A percentile compares a stretch with the other conserved stretches of the same genome.
These are phyloP conservation scores for Thymallus thymallus DNA, from an alignment of 2,113 vertebrate species.

Conservation along the genomic window DNA sequence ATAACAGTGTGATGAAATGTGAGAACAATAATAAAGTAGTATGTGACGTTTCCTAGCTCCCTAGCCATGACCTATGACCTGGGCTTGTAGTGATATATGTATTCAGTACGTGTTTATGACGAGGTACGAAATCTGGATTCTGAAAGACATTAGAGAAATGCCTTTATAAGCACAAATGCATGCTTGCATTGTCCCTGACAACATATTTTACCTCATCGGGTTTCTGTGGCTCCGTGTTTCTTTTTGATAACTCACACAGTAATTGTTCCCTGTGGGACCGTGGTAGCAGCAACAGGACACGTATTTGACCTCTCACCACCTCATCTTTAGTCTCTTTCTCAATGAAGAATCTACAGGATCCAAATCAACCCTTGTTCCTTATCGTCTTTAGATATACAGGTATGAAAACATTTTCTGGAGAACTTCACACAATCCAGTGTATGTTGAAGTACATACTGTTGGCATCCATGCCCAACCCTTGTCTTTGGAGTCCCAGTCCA, in stretches of 20 bases:
- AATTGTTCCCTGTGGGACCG: not conserved
- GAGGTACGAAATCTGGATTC: slow-evolving; percentile 1
- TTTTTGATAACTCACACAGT: slow-evolving; percentile 32
- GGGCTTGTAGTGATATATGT: not conserved
- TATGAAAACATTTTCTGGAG: slow-evolving; percentile 24
- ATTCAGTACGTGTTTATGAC: slow-evolving; percentile 10
- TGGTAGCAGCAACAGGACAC: not conserved
- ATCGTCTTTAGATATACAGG: too few species aligned
- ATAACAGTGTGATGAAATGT: too few species aligned
- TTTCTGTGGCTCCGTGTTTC: not conserved
- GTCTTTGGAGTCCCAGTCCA: slow-evolving; percentile 36
- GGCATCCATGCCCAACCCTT: slow-evolving; percentile 39
- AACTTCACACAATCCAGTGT: slow-evolving; percentile 42
- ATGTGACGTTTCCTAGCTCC: too few species aligned
- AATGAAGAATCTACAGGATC: too few species aligned
- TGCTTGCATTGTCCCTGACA: slow-evolving; percentile 29
- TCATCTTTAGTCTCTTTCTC: too few species aligned
- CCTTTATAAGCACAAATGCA: slow-evolving; percentile 37
- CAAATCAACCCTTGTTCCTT: too few species aligned
- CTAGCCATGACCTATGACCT: slow-evolving; percentile 23
- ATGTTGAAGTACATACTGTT: slow-evolving; percentile 43
- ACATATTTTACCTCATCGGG: slow-evolving; percentile 26
- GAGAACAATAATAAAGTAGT: not conserved
- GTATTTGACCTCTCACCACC: not conserved
- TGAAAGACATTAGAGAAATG: slow-evolving; percentile 22